phyloP scores from a whole-genome alignment of 2,888 invertebrate species.

The Synanthedon vespiformis region DNA sequence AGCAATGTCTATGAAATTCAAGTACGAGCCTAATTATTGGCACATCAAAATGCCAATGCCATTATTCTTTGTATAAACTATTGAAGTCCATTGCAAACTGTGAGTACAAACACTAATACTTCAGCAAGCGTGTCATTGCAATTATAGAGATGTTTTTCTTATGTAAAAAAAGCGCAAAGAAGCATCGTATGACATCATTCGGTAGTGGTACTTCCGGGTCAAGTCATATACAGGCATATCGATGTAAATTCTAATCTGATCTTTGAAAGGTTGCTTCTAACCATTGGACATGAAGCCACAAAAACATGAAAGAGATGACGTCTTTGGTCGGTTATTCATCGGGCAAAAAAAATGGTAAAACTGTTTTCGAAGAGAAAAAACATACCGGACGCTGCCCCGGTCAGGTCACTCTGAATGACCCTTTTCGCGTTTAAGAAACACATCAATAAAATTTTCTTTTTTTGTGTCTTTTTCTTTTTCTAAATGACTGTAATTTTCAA shows the following conservation, averaged over 20 bases:
- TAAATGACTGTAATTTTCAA: no score
- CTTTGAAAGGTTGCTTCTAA: conserved; percentile 2
- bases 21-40: conserved; percentile 24
- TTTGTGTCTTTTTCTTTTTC: no score
- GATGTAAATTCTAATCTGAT: neutral
- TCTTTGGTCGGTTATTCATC: conserved; percentile 3
- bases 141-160: no score
- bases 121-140: no score
- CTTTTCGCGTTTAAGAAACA: neutral
- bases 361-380: conserved; percentile 2
- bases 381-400: neutral
- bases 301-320: conserved; percentile 4
- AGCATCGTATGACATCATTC: conserved; percentile 6
- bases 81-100: no score
- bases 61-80: no score
- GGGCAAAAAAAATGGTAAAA: conserved; percentile 1
- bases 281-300: neutral
- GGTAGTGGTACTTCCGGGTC: conserved; percentile 6
- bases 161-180: neutral
- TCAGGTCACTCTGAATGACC: neutral
- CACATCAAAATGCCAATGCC: no score
- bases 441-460: no score
- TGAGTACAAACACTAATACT: no score
- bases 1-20: conserved; percentile 19
- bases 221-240: conserved; percentile 1